Base-by-base conservation (phyloP, 1,140 invertebrate genomes). In the Sesamia nonagrioides region DNA sequence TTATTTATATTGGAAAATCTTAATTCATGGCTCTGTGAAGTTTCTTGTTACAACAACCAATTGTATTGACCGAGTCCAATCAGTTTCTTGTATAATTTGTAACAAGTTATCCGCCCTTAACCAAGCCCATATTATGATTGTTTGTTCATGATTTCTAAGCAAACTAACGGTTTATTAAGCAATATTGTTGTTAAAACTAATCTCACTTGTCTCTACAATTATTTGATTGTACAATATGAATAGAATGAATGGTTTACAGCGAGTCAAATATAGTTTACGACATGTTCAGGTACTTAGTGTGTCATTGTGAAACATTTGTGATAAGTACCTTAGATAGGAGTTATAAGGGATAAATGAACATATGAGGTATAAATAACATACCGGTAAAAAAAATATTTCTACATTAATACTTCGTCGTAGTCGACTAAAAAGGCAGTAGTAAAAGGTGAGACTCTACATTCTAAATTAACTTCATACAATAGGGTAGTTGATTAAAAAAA, bases 171-270 rank as follows among this genome's bases (percentile, higher is more conserved):
- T 68, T 50, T 61, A 37, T 21, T 27, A 48, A 27, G 63, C 63
- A 68, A 68, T 68, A 68, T 27, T 68, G 15, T 68, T 68, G 63
- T 68, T 21, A 45, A 18, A 48, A 68, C 9, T 68, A 68, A 68
- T 68, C 42, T 63, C 37, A 63, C 15, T 68, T 45, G 40, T 61
- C 17, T 18, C 21, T 40, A 66, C 61, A 68, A 68, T 68, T 68
- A 68, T 40, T 27, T 17, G 63, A 68, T 68, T 68, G 63, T 68
- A 1, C 63, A 48, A 45, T 61, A 17, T 11, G 60, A 63, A 42
- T 42, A 13, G 37, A 37, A n/a, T 33, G 27, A 61, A 61, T 21
- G 63, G 13, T 68, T 48, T 68, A 48, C 63, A 68, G 50, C 42
- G 1, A 21, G 9, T 21, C 40, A 63, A 63, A 42, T 63, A 63